Conservation (phyloP, 2,888 invertebrate species). For the Hypselothyrea guttata region DNA sequence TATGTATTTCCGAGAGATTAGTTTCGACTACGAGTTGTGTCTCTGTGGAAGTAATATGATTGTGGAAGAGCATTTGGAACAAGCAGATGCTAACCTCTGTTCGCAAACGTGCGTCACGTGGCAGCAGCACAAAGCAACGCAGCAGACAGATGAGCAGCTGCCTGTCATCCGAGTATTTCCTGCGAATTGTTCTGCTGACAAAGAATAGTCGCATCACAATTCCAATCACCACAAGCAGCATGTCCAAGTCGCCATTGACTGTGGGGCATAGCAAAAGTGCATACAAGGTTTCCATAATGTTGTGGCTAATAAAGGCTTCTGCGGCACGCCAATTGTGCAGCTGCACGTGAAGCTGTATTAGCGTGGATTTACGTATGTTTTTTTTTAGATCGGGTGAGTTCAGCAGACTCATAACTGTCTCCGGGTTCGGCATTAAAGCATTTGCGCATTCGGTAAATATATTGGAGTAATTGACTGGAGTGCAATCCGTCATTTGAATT, state of each 20-base stretch:
- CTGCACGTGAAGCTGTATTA: slow-evolving; percentile 60
- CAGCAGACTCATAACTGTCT: slow-evolving; percentile 72
- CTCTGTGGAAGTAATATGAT: slow-evolving; percentile 51
- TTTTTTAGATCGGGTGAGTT: slow-evolving; percentile 72
- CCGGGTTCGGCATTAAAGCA: slow-evolving; percentile 36
- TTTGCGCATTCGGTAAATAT: slow-evolving; percentile 58
- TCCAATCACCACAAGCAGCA: slow-evolving; percentile 69
- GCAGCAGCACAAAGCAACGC: slow-evolving; percentile 72
- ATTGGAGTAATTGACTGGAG: slow-evolving; percentile 63
- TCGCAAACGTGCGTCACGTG: slow-evolving; percentile 65
- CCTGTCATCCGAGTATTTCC: slow-evolving; percentile 59
- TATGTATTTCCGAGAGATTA: slow-evolving; percentile 52
- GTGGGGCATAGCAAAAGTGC: slow-evolving; percentile 11
- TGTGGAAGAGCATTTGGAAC: slow-evolving; percentile 71
- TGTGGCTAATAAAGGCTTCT: slow-evolving; percentile 19
- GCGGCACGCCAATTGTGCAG: slow-evolving; percentile 57
- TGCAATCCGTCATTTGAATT: too few species aligned
- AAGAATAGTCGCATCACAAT: slow-evolving; percentile 74
- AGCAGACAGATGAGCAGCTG: slow-evolving; percentile 72
- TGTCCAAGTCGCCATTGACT: not conserved
- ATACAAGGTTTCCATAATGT: slow-evolving; percentile 17
- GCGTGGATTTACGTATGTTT: slow-evolving; percentile 72
- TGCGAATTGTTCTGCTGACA: slow-evolving; percentile 64
- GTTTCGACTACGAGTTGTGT: slow-evolving; percentile 47
- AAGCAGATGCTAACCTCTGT: slow-evolving; percentile 71